Base-by-base conservation (phyloP, 1,140 invertebrate genomes). In the Latrodectus geometricus region DNA sequence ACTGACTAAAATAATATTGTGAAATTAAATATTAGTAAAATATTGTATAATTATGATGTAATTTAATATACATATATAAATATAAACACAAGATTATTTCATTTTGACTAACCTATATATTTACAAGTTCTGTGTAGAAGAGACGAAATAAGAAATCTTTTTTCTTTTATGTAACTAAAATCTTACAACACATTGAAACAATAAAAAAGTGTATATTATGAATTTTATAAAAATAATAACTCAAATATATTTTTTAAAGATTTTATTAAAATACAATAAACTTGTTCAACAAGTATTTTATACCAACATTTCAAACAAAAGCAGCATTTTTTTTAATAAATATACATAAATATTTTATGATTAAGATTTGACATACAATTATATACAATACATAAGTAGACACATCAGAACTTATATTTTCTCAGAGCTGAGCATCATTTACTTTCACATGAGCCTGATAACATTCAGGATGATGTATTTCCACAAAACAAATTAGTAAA, bases 221-320 rank as follows among this genome's bases (percentile, higher is more conserved):
- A 35, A 35, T 35, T 69, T 69, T 69, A 11, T 23, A 9, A n/a
- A 11, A 69, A 69, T 69, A 69, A 69, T 20, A 69, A 69, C 9
- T n/a, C 11, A 21, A 1, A 11, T n/a, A 8, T 69, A 23, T n/a
- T 69, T 70, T n/a, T 70, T 77, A 48, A 77, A 68, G 66, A 49
- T 70, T 86, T 86, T 86, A 86, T 86, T 78, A 86, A 86, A 77
- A 86, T 86, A 86, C 83, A 86, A 78, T 86, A 77, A 78, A 77
- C 83, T 86, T 86, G 83, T n/a, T 86, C 83, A 86, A 86, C 83
- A 86, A 86, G 83, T 86, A 86, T 86, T 86, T 86, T 77, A 86
- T 86, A 86, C 83, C 83, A 86, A 86, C 83, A 86, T 77, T 77
- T 86, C 68, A 77, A 77, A 35, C 77, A 76, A 9, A 78, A 86